Base-by-base conservation (phyloP, 1,140 invertebrate genomes). In the Solenopsis invicta region DNA sequence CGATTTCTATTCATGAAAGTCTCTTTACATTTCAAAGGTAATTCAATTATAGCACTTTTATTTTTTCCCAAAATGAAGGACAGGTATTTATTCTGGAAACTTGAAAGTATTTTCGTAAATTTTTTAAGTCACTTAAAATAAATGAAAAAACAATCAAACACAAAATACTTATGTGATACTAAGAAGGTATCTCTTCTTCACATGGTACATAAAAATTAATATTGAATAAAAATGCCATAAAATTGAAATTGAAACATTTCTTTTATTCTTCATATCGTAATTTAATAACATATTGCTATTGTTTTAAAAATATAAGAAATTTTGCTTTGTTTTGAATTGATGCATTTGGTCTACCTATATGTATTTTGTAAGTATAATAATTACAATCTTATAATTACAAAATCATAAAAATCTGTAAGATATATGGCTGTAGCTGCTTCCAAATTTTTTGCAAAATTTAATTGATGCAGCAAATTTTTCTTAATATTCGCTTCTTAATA, bases 391-490 rank as follows among this genome's bases (percentile, higher is more conserved):
- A n/a, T 64, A 13, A 66, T 21, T n/a, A 24, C 2, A 21, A 9
- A 24, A 72, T 24, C 12, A 2, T 16, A 82, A 56, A 81, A 69
- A 54, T 81, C 56, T 45, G 0, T 45, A 8, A 62, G n/a, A 54
- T 56, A 41, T 56, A 56, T 6, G 9, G 10, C 18, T 74, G 4
- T 16, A 1, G 10, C 8, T 59, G 16, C 34, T n/a, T 13, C 4
- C 9, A n/a, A 8, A 9, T 0, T 12, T 74, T 12, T 72, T n/a
- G 80, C 24, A 66, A 59, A 69, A 62, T 48, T n/a, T 21, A 41
- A 41, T 74, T 13, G 16, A 18, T 48, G 6, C 21, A 87, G 75
- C 37, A 85, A 85, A 76, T 85, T 76, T 37, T 34, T 0, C 12
- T 66, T 54, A 52, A 89, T 50, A 29, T 71, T 29, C 41, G 21